These are phyloP conservation scores for Drosophila varians DNA, from an alignment of 1,140 invertebrate species.

Conservation along the genomic window DNA sequence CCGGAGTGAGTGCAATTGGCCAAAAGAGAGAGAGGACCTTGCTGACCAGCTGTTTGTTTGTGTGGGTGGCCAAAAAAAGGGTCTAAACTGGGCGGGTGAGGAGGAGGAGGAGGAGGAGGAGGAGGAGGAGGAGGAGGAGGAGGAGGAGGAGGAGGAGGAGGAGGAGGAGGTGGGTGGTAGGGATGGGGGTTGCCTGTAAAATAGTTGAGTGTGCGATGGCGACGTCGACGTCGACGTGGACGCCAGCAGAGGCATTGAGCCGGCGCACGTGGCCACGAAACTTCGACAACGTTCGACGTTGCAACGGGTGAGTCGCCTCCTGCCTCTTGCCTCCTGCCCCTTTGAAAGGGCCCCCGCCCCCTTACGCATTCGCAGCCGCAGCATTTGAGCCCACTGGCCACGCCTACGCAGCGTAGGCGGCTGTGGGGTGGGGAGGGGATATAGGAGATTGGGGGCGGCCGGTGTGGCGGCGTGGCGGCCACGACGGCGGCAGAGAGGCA, in stretches of 20 bases:
- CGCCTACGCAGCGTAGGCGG: slow-evolving; percentile 61
- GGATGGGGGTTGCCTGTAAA: slow-evolving; percentile 13
- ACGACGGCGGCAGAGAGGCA: slow-evolving; percentile 52
- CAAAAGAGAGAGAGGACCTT: not conserved
- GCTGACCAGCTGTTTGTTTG: slow-evolving; percentile 36
- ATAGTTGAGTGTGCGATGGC: slow-evolving; percentile 32
- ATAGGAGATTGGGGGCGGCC: too few species aligned
- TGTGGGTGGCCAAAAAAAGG: slow-evolving; percentile 7
- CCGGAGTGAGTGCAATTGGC: slow-evolving; percentile 6
- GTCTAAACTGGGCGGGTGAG: not conserved
- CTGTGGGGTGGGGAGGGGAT: slow-evolving; percentile 17
- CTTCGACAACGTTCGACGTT: slow-evolving; percentile 57
- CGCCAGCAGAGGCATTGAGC: slow-evolving; percentile 20
- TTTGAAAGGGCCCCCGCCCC: slow-evolving; percentile 1
- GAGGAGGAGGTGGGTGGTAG: too few species aligned
- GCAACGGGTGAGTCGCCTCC: slow-evolving; percentile 19
- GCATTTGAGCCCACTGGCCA: slow-evolving; percentile 59
- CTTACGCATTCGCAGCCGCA: slow-evolving; percentile 53
- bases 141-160: too few species aligned
- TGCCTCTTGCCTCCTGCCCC: not conserved
- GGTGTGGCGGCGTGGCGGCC: slow-evolving; percentile 20
- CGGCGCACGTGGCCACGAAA: slow-evolving; percentile 67
- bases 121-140: too few species aligned
- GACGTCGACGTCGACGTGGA: not conserved
- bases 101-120: too few species aligned